Evolutionary conservation across 1,140 invertebrate species (phyloP).

Genomic region (Adoxophyes honmai): DNA sequence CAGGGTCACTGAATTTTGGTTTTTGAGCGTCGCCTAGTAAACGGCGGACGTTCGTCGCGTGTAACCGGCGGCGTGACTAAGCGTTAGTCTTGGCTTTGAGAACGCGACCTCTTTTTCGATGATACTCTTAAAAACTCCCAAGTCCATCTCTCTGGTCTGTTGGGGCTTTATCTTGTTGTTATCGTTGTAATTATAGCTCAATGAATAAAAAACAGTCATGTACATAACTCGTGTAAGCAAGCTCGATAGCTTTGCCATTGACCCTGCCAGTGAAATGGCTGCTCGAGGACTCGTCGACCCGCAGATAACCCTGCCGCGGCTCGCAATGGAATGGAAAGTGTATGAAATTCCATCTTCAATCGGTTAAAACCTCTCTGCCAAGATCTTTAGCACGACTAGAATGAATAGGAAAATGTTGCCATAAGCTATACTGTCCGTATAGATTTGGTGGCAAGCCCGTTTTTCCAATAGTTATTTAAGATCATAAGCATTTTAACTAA

Average conservation of each 20-base stretch:
- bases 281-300: slow-evolving; percentile 15
- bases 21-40: not conserved
- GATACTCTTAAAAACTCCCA: not conserved
- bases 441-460: no score
- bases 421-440: no score
- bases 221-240: slow-evolving; percentile 4
- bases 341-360: slow-evolving; percentile 25
- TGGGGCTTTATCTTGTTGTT: not conserved
- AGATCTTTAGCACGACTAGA: slow-evolving; percentile 15
- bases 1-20: slow-evolving; percentile 46
- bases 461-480: no score
- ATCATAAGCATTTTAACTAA: no score
- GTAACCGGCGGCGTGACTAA: not conserved
- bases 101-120: not conserved
- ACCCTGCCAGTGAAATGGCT: slow-evolving; percentile 24
- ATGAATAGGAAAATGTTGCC: slow-evolving; percentile 14
- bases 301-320: slow-evolving; percentile 22
- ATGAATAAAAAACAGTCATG: not conserved
- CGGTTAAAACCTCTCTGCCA: slow-evolving; percentile 30
- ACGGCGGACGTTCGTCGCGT: not conserved
- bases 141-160: not conserved
- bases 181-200: not conserved
- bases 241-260: slow-evolving; percentile 20
- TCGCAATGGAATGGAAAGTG: slow-evolving; percentile 31
- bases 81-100: slow-evolving; percentile 18